Conservation (phyloP, 2,888 invertebrate species). For the Dolichomitus sp. region DNA sequence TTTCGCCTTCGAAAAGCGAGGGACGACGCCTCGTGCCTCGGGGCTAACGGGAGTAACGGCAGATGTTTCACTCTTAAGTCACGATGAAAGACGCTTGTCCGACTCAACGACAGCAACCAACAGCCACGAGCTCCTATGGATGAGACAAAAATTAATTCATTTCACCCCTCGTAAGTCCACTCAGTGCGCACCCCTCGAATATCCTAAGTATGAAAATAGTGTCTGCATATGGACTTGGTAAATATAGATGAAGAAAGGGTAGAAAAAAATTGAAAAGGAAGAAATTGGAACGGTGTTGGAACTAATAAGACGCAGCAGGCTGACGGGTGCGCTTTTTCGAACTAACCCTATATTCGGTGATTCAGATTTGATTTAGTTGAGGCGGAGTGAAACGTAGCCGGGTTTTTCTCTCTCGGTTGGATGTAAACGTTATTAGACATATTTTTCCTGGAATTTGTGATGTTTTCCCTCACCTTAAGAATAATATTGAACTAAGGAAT, state of each 20-base stretch:
- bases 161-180: slow-evolving; percentile 35
- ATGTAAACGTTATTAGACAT: no score
- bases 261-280: slow-evolving; percentile 6
- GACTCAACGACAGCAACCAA: slow-evolving; percentile 25
- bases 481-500: no score
- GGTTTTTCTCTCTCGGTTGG: no score
- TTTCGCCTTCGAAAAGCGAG: slow-evolving; percentile 41
- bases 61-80: slow-evolving; percentile 75
- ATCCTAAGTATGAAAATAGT: slow-evolving; percentile 25
- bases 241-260: slow-evolving; percentile 45
- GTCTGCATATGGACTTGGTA: slow-evolving; percentile 35
- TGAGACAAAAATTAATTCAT: slow-evolving; percentile 37
- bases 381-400: background rate
- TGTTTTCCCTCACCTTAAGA: no score
- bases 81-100: slow-evolving; percentile 61
- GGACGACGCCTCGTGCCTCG: slow-evolving; percentile 14
- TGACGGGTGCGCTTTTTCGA: background rate
- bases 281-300: slow-evolving; percentile 29
- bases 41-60: slow-evolving; percentile 62
- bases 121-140: slow-evolving; percentile 17
- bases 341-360: background rate
- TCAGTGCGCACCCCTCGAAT: slow-evolving; percentile 15
- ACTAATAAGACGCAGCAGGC: slow-evolving; percentile 22
- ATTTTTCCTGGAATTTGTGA: no score
- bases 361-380: background rate